phyloP scores from a whole-genome alignment of 2,113 vertebrate genomes.

The Aegithalos caudatus region DNA sequence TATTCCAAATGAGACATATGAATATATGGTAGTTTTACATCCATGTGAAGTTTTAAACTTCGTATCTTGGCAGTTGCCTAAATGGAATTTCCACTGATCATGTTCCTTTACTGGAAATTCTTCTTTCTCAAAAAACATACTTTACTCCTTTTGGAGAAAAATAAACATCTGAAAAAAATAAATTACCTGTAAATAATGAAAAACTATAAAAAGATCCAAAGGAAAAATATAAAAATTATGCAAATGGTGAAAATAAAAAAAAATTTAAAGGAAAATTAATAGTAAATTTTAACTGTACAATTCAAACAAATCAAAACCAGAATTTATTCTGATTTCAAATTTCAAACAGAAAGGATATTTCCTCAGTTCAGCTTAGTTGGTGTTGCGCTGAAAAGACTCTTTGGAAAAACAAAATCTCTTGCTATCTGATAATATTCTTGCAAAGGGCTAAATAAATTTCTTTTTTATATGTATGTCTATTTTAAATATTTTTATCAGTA shows the following conservation, averaged over 20 bases:
- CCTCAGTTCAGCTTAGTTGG: background rate
- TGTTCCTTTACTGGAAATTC: conserved; percentile 4
- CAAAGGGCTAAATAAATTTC: background rate
- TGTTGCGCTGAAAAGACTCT: background rate
- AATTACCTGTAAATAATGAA: background rate
- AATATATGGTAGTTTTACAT: background rate
- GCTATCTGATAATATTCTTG: background rate
- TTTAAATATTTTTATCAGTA: background rate
- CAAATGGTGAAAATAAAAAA: background rate
- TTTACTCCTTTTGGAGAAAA: background rate
- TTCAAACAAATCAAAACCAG: background rate
- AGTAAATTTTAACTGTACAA: background rate
- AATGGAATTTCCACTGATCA: conserved; percentile 1
- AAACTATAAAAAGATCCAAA: background rate
- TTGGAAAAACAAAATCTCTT: background rate
- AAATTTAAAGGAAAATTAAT: background rate
- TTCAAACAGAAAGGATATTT: background rate
- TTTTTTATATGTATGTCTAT: background rate
- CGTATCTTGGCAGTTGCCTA: conserved; percentile 15
- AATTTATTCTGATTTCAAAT: background rate
- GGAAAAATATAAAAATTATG: background rate
- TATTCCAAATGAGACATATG: background rate
- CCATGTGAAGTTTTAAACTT: conserved; percentile 6
- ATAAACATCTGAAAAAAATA: background rate
- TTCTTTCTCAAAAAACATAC: background rate